Evolutionary conservation across 2,797 vertebrate genomes (phyloP).

Genomic region (Gymnoscopelus braueri): DNA sequence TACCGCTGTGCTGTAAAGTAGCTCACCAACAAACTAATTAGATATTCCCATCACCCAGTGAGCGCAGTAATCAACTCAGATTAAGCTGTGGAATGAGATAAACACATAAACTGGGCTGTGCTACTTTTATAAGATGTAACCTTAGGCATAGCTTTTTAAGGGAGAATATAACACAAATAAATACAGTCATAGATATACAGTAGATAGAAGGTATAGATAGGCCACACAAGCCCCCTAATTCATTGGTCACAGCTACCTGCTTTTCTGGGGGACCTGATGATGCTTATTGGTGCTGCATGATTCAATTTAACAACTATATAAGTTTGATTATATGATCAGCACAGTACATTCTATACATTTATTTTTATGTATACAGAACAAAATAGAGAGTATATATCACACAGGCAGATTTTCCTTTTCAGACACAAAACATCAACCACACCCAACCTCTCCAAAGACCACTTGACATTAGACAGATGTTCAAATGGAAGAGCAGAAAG

Average conservation of each 20-base stretch:
- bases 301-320: no score
- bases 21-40: not conserved
- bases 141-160: not conserved
- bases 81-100: not conserved
- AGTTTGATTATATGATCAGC: no score
- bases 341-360: no score
- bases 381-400: not conserved
- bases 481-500: conserved; percentile 14
- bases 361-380: no score
- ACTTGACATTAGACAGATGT: not conserved
- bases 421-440: not conserved
- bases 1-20: no score
- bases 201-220: not conserved
- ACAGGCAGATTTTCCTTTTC: not conserved
- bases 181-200: no score
- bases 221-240: no score
- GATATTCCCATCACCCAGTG: not conserved
- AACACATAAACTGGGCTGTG: not conserved
- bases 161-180: not conserved
- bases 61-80: no score
- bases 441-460: conserved; percentile 5
- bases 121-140: no score
- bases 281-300: no score
- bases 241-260: no score
- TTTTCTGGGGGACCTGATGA: no score